Evolutionary conservation across 1,140 invertebrate genomes (phyloP), one percentile per base, ranked within the genome.

Genomic region (Drosophila hydei): DNA sequence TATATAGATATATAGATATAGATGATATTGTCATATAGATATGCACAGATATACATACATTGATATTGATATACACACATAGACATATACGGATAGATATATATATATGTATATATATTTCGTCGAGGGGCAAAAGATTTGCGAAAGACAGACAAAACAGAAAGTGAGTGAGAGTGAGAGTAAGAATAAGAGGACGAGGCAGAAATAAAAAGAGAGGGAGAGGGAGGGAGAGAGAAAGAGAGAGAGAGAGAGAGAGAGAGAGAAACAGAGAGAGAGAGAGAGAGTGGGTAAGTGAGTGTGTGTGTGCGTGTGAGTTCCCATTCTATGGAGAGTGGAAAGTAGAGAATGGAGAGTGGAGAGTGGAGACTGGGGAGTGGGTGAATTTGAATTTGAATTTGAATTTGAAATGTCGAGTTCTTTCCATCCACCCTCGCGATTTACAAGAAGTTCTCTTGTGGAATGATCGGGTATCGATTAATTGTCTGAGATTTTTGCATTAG

Each of bases 401-500:
- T 40, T 40, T 14, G 38, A 8, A 42, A 16, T 42, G 38, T 42
- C 14, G 14, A 33, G 30, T 8, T 6, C 6, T 33, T 33, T 9
- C 6, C 4, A 33, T 2, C 6, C 6, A 1, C 3, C 0, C 30
- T 33, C 38, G 38, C 38, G 11, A 19, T 19, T 54, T 54, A 54
- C 30, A 56, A 18, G 38, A 56, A 56, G 8, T 27, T 56, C n/a
- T 56, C 54, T n/a, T 56, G 54, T 4, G 54, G 36, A 25, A 42
- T 56, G 52, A 25, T 42, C 36, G n/a, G 21, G 25, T 42, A 43
- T 18, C 54, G 54, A 42, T 56, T 42, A 12, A 42, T 42, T 14
- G 54, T 27, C 52, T 56, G 54, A 56, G 54, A 56, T 56, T 56
- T 42, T 56, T 56, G 54, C 54, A 56, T 18, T 56, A 56, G 23